Evolutionary conservation across 2,113 vertebrate genomes (phyloP), one percentile per base, ranked within the genome.

Genomic region (Phrynosoma platyrhinos): DNA sequence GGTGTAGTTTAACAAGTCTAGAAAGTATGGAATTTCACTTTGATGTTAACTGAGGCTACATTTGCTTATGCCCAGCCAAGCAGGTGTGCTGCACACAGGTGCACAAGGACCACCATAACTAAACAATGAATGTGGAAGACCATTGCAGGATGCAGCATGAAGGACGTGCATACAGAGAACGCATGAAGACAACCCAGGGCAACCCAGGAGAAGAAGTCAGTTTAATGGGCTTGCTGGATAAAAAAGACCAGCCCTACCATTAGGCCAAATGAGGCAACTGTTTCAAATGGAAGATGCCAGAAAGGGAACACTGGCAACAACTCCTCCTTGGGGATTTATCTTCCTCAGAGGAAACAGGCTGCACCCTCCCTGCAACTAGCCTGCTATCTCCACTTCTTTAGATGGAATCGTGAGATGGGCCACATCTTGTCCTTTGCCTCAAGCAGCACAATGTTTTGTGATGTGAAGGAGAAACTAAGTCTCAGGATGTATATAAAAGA

Each of bases 21-120:
- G 75, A 20, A 90, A 79, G 53, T 64, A 87, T 87, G 91, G 89
- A 92, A 92, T 89, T 92, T 83, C 84, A 88, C 5, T 87, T 92
- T 90, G 76, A 52, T 87, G 74, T 79, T 82, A 36, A 66, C 42
- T 85, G 58, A 66, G 82, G 86, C 27, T 83, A 32, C 42, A 58
- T 32, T 3, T 25, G 85, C n/a, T 3, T 18, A 72, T 0, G 0
- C 13, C 25, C 53, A 58, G 6, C 71, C 55, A 7, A 32, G 27
- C 23, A 0, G 27, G 21, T 84, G 69, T 4, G 23, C 72, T 71
- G 10, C 27, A 47, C 47, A 47, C 47, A 47, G 47, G 47, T 47
- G 47, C 47, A 30, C 64, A 87, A 86, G 69, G 42, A 30, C 80
- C 40, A 13, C 10, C 40, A 16, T n/a, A 36, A 82, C 16, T 55